Percentiles rank a stretch among this genome's conserved stretches.
Evolutionary conservation across 2,113 vertebrate genomes (phyloP).

Genomic region (Pterocles gutturalis): DNA sequence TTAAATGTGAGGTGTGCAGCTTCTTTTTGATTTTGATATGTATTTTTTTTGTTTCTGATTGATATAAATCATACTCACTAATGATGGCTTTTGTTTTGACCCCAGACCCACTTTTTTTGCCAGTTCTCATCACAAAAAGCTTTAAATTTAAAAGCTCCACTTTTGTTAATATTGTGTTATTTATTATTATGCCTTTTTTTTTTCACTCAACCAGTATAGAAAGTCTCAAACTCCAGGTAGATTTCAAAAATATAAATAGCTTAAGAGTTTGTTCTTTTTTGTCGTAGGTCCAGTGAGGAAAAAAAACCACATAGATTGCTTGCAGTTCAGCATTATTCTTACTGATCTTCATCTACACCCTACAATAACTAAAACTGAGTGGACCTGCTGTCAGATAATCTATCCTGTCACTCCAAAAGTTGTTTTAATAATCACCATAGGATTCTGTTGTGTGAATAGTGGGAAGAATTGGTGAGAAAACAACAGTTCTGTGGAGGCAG

Average conservation of each 20-base stretch:
- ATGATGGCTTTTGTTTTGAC: not conserved
- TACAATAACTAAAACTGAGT: not conserved
- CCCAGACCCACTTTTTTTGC: not conserved
- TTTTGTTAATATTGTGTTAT: not conserved
- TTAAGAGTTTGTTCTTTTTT: not conserved
- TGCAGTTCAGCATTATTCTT: not conserved
- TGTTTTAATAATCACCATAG: not conserved
- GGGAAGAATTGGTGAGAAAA: not conserved
- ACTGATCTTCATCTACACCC: not conserved
- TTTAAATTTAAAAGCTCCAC: not conserved
- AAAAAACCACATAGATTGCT: not conserved
- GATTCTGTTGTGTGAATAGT: not conserved
- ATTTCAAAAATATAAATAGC: not conserved
- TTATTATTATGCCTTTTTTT: not conserved
- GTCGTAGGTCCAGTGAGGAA: not conserved
- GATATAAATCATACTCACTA: not conserved
- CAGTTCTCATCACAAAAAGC: not conserved
- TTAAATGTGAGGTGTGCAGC: not conserved
- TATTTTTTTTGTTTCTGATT: not conserved
- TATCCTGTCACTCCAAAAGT: not conserved
- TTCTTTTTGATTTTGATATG: not conserved
- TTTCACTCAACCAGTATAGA: not conserved
- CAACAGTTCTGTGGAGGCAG: not conserved
- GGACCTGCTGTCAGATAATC: not conserved
- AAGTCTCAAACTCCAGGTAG: not conserved